Evolutionary conservation across 2,797 vertebrate genomes (phyloP), one percentile per base, ranked within the genome.

Genomic region (Esox lucius): DNA sequence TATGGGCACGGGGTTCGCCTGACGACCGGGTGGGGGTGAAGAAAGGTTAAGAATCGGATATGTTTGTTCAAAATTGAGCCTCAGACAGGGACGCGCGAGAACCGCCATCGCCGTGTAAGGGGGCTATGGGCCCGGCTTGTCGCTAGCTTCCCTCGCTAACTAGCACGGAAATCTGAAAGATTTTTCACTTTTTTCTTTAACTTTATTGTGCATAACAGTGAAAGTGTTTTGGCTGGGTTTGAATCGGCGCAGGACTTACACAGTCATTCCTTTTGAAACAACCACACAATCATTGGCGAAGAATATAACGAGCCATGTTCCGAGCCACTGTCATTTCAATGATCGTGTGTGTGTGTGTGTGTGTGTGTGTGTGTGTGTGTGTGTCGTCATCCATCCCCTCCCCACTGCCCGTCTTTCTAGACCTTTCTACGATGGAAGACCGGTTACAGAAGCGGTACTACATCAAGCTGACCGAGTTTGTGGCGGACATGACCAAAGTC

Each of bases 401-500:
- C n/a, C n/a, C n/a, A n/a, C n/a, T n/a, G n/a, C 2, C 31, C 33
- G 6, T 28, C 19, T 19, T 64, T 91, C 1, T 88, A 98, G 97
- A 99, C 90, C 96, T 99, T 81, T 95, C 96, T 73, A 98, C 97
- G 82, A 98, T 99, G 95, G 97, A 99, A 83, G 96, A 98, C 85
- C 93, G 96, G 90, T 85, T 98, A 84, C 94, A 96, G 90, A 97
- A 95, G 71, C 95, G 94, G 48, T 95, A 95, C 86, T 99, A 99
- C 88, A 92, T 96, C 89, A 99, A 97, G 89, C 94, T 99, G 87
- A 98, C 97, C 0, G 97, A 99, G 90, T 99, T 98, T 81, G 97
- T 99, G 86, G 97, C 96, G 68, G 97, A 99, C 91, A 98, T 99
- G 97, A 99, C 97, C 96, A 97, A 97, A 96, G 97, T 99, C 93